Percentiles rank a stretch among this genome's conserved stretches.
These are phyloP conservation scores for Trichogramma evanescens DNA, from an alignment of 2,888 invertebrate genomes.

Conservation along the genomic window DNA sequence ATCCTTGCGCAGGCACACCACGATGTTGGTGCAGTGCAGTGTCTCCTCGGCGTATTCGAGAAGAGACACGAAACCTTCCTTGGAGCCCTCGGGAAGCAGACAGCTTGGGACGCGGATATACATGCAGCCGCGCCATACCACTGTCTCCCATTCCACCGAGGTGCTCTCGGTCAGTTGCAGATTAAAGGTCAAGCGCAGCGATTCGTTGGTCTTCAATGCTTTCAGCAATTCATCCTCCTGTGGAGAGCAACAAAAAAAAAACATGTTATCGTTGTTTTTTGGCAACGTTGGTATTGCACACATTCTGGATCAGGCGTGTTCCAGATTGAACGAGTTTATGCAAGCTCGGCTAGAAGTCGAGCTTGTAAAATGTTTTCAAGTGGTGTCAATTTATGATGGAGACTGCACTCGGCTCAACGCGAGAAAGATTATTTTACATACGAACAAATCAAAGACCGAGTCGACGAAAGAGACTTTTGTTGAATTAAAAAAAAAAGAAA, in stretches of 20 bases:
- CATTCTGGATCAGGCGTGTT: no score
- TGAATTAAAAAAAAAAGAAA: no score
- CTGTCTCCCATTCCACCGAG: slow-evolving; percentile 78
- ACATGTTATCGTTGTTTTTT: neutral
- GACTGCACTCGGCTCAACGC: no score
- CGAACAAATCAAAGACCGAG: no score
- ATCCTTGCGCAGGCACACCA: slow-evolving; percentile 76
- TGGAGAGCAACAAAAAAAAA: neutral
- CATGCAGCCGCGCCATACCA: slow-evolving; percentile 69
- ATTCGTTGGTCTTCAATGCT: slow-evolving; percentile 63
- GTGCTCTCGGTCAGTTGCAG: slow-evolving; percentile 72
- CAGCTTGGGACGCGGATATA: slow-evolving; percentile 85
- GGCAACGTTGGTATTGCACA: no score
- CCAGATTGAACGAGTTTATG: no score
- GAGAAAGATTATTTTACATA: no score
- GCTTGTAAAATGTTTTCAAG: no score
- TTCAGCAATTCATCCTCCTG: slow-evolving; percentile 53
- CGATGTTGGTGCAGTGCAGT: slow-evolving; percentile 72
- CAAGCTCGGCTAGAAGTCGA: no score
- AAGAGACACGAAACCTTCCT: slow-evolving; percentile 89
- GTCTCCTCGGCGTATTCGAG: slow-evolving; percentile 94
- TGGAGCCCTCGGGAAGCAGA: slow-evolving; percentile 83
- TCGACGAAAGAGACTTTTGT: no score
- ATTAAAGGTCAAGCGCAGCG: slow-evolving; percentile 67
- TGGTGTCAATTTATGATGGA: no score